Evolutionary conservation across 2,888 invertebrate genomes (phyloP), one percentile per base, ranked within the genome.

Genomic region (Notocelia uddmanniana): DNA sequence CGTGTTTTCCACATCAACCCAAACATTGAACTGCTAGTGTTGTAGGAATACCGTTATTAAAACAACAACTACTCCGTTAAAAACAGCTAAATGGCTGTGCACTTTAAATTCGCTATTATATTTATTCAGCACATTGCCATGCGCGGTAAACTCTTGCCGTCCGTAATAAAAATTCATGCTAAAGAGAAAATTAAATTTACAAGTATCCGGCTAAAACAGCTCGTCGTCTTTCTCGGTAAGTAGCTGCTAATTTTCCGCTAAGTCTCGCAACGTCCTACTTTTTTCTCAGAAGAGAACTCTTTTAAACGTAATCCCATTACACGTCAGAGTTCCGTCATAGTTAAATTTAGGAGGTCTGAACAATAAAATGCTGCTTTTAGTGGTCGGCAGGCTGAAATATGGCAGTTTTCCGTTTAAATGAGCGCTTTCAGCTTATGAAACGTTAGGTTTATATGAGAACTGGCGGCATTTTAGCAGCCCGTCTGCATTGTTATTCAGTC

Each of bases 401-500:
- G 19, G 37, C 31, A 23, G 55, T 37, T 59, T 31, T 64, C 50
- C 58, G 31, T 48, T 58, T 19, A 9, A 57, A 26, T 26, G 34
- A 41, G 52, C 34, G 63, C 37, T 63, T n/a, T 63, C 23, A 37
- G 54, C 54, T 10, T 67, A 60, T 54, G 23, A 68, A 68, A 68
- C 23, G 55, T 48, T 48, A 48, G 67, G 72, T 72, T 68, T 68
- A 57, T 72, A 19, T 72, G 67, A 68, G 37, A 57, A 55, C 18
- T 34, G 34, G 89, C 87, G 83, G 80, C 89, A 85, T 91, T 91
- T 91, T 90, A 91, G 88, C 79, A 79, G 78, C 82, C 82, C 81
- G 79, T 81, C 84, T 86, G 87, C 89, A 93, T 93, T 93, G 92
- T 92, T 93, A 93, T 93, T 93, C 93, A 90, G 91, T 84, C 84